Conservation (phyloP, 2,888 invertebrate species). For the Thysanoteuthis rhombus region DNA sequence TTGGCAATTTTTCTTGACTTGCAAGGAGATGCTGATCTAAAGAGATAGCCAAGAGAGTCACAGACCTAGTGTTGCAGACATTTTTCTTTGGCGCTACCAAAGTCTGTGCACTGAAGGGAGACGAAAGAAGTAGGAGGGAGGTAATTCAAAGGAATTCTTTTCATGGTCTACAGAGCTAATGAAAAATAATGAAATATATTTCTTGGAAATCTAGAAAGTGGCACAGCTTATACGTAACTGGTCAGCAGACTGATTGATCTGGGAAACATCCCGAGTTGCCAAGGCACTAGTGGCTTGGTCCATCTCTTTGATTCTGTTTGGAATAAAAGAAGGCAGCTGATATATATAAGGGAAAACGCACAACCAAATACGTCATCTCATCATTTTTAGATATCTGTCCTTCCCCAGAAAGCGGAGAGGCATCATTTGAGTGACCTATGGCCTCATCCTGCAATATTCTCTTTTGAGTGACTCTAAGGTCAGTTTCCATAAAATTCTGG, state of each 20-base stretch:
- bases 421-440: not conserved
- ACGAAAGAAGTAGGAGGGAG: not conserved
- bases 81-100: not conserved
- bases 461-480: conserved; percentile 12
- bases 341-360: not conserved
- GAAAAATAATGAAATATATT: conserved; percentile 12
- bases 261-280: not conserved
- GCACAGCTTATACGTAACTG: conserved; percentile 12
- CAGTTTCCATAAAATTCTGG: conserved; percentile 12
- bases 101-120: conserved; percentile 12
- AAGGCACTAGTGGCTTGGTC: conserved; percentile 12
- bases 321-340: conserved; percentile 12
- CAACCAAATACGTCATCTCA: not conserved
- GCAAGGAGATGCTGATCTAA: not conserved
- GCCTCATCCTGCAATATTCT: conserved; percentile 12
- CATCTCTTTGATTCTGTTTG: not conserved
- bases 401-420: not conserved
- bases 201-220: conserved; percentile 12
- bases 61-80: not conserved
- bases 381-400: conserved; percentile 12
- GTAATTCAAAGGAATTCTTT: not conserved
- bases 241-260: not conserved
- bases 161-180: not conserved
- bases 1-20: not conserved
- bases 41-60: not conserved